Percentiles rank a stretch among this genome's conserved stretches.
Evolutionary conservation across 37 sponge, comb jelly and placozoan genomes (phyloP).

Genomic region (Dysidea cf. avara): DNA sequence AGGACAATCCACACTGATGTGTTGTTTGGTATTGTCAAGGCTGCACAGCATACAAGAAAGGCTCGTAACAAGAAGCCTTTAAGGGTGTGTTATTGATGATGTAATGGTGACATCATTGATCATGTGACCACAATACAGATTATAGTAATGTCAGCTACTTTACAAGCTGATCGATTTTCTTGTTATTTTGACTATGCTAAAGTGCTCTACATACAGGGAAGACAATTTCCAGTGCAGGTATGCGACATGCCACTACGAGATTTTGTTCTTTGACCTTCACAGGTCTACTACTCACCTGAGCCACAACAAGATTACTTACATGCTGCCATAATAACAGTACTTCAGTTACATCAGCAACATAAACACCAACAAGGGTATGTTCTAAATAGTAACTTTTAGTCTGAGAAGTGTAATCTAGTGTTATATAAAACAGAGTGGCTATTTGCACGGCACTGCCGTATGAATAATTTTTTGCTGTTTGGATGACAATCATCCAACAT

Average conservation of each 20-base stretch:
- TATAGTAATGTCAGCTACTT: conserved; percentile 93
- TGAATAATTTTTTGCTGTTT: too few relatives aligned
- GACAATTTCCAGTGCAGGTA: conserved; percentile 83
- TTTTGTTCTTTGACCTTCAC: background rate
- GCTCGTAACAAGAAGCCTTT: conserved; percentile 24
- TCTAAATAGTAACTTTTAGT: too few relatives aligned
- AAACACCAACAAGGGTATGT: conserved; percentile 50
- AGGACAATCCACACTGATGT: conserved; percentile 94
- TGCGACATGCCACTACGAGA: background rate
- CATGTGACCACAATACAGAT: too few relatives aligned
- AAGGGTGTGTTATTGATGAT: too few relatives aligned
- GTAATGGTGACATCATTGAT: too few relatives aligned
- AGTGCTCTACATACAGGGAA: conserved; percentile 89
- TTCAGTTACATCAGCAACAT: conserved; percentile 82
- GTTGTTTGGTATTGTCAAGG: conserved; percentile 89
- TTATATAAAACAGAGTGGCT: too few relatives aligned
- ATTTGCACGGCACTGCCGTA: too few relatives aligned
- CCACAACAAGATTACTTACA: conserved; percentile 87
- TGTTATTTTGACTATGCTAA: conserved; percentile 80
- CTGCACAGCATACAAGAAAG: conserved; percentile 59
- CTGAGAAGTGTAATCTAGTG: too few relatives aligned
- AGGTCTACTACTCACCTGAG: conserved; percentile 50
- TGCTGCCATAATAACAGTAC: conserved; percentile 73
- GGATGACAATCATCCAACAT: too few relatives aligned
- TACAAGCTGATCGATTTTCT: conserved; percentile 84